Evolutionary conservation across 2,888 invertebrate species (phyloP).

Genomic region (Tachina fera): DNA sequence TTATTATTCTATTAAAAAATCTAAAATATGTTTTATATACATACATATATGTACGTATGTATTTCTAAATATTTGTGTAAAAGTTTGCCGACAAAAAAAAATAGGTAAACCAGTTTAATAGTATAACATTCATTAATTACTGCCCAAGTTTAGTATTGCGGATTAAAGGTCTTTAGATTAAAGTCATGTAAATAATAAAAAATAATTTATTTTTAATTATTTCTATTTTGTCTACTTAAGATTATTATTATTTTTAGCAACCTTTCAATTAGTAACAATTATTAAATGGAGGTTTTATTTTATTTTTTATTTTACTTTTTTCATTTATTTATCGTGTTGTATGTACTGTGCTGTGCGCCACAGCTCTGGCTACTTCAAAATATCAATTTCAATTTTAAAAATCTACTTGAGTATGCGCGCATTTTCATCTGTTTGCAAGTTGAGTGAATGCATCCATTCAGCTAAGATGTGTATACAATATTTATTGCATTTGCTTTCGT

Average conservation of each 20-base stretch:
- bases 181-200: constrained; percentile 15
- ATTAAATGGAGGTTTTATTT: constrained; percentile 41
- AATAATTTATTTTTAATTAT: constrained; percentile 5
- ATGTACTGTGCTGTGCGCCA: constrained; percentile 22
- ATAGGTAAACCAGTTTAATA: not conserved
- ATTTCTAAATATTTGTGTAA: too few relatives aligned
- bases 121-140: not conserved
- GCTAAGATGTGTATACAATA: constrained; percentile 16
- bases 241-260: constrained; percentile 25
- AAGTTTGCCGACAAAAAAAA: not conserved
- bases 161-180: constrained; percentile 17
- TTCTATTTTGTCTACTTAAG: constrained; percentile 16
- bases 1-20: too few relatives aligned
- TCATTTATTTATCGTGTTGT: not conserved
- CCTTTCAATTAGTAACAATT: constrained; percentile 66
- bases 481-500: constrained; percentile 10
- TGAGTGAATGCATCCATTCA: constrained; percentile 42
- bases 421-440: constrained; percentile 62
- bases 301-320: not conserved
- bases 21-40: too few relatives aligned
- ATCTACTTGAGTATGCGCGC: constrained; percentile 66
- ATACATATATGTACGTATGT: too few relatives aligned
- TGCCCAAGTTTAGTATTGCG: not conserved
- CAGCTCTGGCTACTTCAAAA: constrained; percentile 27
- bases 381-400: constrained; percentile 41